Evolutionary conservation across 2,888 invertebrate genomes (phyloP).

Genomic region (Nebria salina): DNA sequence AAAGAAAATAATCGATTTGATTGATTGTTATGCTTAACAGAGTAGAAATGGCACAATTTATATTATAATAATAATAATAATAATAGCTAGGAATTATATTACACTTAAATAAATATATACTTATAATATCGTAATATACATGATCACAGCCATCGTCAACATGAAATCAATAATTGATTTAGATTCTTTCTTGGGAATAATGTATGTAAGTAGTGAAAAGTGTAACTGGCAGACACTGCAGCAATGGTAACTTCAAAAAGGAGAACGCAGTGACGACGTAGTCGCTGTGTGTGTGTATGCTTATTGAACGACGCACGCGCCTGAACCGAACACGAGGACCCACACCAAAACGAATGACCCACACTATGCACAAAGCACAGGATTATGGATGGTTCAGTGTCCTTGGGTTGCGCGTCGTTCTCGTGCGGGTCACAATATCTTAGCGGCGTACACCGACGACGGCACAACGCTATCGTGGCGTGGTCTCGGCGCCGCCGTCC

Average conservation of each 20-base stretch:
- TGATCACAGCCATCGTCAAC: not conserved
- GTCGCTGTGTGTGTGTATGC: not conserved
- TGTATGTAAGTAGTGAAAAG: not conserved
- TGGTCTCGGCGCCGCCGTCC: not conserved
- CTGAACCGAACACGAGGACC: not conserved
- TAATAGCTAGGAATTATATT: not conserved
- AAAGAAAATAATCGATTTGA: not conserved
- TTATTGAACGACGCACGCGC: constrained; percentile 3
- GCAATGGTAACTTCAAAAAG: not conserved
- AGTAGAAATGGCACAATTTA: not conserved
- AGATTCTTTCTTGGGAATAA: not conserved
- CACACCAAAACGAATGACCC: not conserved
- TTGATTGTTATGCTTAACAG: not conserved
- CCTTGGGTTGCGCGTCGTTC: constrained; percentile 14
- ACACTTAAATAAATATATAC: not conserved
- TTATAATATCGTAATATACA: not conserved
- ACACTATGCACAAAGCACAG: not conserved
- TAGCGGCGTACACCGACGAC: constrained; percentile 36
- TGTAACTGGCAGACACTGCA: not conserved
- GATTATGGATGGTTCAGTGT: constrained; percentile 3
- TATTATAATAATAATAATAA: not conserved
- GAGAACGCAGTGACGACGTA: not conserved
- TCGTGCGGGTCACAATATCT: constrained; percentile 40
- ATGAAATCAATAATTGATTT: not conserved
- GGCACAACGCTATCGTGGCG: constrained; percentile 25